These are phyloP conservation scores for Nothoprocta perdicaria DNA, from an alignment of 2,113 vertebrate genomes.

Conservation along the genomic window DNA sequence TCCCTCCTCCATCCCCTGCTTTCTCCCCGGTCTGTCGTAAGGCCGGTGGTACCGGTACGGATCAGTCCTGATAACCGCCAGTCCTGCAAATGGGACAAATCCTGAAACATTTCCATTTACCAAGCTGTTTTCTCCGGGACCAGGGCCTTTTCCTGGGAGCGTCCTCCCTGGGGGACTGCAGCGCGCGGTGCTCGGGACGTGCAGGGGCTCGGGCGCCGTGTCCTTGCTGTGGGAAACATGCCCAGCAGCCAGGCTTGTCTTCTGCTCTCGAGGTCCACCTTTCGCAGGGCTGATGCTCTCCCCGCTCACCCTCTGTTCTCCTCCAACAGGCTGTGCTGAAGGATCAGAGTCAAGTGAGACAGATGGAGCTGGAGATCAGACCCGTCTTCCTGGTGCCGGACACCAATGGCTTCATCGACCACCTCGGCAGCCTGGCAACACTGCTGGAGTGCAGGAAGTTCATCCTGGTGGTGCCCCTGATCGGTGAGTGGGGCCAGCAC, in stretches of 20 bases:
- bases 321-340: slow-evolving; percentile 90
- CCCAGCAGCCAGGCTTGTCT: neutral
- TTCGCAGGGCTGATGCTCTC: neutral
- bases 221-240: neutral
- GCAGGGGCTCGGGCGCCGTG: neutral
- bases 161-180: neutral
- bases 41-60: neutral
- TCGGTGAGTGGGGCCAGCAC: slow-evolving; percentile 83
- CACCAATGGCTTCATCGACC: slow-evolving; percentile 98
- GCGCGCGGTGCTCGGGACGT: neutral
- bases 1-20: neutral
- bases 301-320: slow-evolving; percentile 28
- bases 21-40: neutral
- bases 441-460: slow-evolving; percentile 90
- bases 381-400: slow-evolving; percentile 95
- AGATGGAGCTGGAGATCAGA: slow-evolving; percentile 94
- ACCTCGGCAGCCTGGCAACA: slow-evolving; percentile 85
- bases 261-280: neutral
- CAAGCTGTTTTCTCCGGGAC: neutral
- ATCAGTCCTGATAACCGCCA: neutral
- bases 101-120: neutral
- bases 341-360: slow-evolving; percentile 85
- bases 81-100: neutral
- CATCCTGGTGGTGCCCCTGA: slow-evolving; percentile 95
- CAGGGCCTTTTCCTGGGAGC: neutral